Evolutionary conservation across 1,140 invertebrate genomes (phyloP).

Genomic region (Bombus soroeensis): DNA sequence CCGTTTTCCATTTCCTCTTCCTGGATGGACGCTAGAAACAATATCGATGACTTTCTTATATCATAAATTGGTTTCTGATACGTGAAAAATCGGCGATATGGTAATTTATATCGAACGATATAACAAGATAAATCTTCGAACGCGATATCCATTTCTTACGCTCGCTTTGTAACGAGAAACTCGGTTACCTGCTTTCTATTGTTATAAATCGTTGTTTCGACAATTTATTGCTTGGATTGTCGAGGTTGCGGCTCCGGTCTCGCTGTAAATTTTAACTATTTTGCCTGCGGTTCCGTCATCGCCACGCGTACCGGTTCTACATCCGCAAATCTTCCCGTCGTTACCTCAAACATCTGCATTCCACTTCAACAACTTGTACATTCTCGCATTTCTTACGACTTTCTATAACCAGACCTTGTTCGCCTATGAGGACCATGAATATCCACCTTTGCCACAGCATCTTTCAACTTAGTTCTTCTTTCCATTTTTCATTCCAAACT

Average conservation of each 20-base stretch:
- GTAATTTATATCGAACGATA: constrained; percentile 8
- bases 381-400: too few relatives aligned
- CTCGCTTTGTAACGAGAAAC: too few relatives aligned
- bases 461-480: too few relatives aligned
- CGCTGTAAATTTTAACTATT: constrained; percentile 31
- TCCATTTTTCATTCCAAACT: too few relatives aligned
- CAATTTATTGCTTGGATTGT: neutral
- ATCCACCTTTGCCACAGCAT: too few relatives aligned
- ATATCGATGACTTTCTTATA: neutral
- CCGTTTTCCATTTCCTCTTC: neutral
- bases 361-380: neutral
- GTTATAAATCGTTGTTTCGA: constrained; percentile 25
- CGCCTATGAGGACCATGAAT: too few relatives aligned
- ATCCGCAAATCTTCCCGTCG: neutral
- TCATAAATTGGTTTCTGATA: neutral
- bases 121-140: constrained; percentile 14
- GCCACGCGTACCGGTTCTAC: neutral
- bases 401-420: too few relatives aligned
- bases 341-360: neutral
- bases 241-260: neutral
- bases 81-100: neutral
- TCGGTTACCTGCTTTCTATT: neutral
- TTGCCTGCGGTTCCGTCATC: neutral
- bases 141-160: neutral
- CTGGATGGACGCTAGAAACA: too few relatives aligned